phyloP scores from a whole-genome alignment of 2,797 vertebrate genomes.

The Stomatorhinus walkeri region DNA sequence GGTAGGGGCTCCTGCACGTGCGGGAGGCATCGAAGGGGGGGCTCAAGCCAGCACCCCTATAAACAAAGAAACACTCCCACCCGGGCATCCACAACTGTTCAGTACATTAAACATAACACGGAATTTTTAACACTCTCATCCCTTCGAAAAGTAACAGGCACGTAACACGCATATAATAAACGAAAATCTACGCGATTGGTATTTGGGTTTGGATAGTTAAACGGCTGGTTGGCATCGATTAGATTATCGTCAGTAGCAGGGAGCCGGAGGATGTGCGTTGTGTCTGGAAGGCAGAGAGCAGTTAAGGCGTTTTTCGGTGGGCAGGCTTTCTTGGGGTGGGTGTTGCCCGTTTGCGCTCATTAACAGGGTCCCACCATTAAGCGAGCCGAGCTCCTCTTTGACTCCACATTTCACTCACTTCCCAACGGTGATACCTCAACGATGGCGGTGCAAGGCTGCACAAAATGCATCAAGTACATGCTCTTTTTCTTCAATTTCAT shows the following conservation, averaged over 20 bases:
- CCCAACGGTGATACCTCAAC: constrained; percentile 8
- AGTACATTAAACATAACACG: not conserved
- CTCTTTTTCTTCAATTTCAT: constrained; percentile 96
- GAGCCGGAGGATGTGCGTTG: not conserved
- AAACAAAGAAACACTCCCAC: not conserved
- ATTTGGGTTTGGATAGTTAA: not conserved
- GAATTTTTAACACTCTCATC: not conserved
- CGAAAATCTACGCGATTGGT: not conserved
- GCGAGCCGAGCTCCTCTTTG: not conserved
- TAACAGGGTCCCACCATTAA: not conserved
- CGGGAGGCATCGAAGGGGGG: not conserved
- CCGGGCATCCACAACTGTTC: not conserved
- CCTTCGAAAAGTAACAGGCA: not conserved
- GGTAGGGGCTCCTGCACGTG: not conserved
- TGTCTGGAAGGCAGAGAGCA: not conserved
- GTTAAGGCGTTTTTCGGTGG: not conserved
- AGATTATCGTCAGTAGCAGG: not conserved
- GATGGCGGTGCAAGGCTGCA: constrained; percentile 91
- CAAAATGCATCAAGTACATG: constrained; percentile 91
- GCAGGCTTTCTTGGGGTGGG: not conserved
- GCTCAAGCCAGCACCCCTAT: not conserved
- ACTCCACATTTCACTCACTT: not conserved
- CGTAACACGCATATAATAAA: not conserved
- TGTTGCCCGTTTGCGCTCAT: not conserved
- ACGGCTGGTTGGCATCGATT: not conserved